Evolutionary conservation across 2,888 invertebrate genomes (phyloP), one percentile per base, ranked within the genome.

Genomic region (Phyllotreta cruciferae): DNA sequence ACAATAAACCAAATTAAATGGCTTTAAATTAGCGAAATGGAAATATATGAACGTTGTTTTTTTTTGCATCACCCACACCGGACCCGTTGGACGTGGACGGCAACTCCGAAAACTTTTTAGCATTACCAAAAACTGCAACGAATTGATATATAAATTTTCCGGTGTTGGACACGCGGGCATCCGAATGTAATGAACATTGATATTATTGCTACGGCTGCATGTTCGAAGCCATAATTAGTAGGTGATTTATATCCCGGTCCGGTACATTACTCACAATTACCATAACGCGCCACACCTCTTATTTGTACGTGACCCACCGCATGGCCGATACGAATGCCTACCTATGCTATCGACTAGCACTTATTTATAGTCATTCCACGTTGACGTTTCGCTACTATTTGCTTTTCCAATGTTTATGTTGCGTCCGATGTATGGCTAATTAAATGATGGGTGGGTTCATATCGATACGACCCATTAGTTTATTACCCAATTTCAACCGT

Each of bases 221-320:
- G 78, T 79, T 78, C 78, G 76, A 69, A 74, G 75, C 77, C 75
- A 77, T 79, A 79, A 80, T 80, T 80, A 80, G 75, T 69, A 73
- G 71, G 70, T 80, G 79, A 80, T 80, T 80, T 80, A 80, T 78
- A 75, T 72, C 37, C 72, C 73, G 75, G 72, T 72, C 72, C 73
- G 76, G 73, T 71, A 77, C 79, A 80, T 80, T 79, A 80, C 73
- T 81, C 80, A 79, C 78, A 79, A 80, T 81, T 80, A 80, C 78
- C 79, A 78, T 79, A 78, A 77, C 78, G 76, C 71, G 73, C 78
- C 78, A 75, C 79, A 77, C 78, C 79, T 78, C 77, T 76, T 73
- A 75, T 75, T 75, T 71, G 74, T 73, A 74, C 72, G 72, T 73
- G 74, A 71, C 72, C 73, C 58, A 71, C 69, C 71, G 70, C 67